Conservation (phyloP, 2,888 invertebrate genomes). For the Polietes domitor region DNA sequence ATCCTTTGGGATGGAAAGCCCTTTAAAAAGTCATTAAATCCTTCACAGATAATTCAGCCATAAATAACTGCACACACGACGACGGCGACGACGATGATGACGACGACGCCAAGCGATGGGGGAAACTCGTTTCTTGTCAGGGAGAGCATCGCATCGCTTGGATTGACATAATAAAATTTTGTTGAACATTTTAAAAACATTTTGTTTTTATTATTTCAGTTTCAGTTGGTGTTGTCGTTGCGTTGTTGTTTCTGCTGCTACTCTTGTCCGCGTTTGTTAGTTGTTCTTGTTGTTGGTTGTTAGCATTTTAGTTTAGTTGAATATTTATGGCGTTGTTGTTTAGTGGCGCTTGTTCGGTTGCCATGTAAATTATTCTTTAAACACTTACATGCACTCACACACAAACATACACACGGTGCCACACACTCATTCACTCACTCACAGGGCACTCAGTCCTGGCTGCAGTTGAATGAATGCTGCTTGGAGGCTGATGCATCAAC, state of each 20-base stretch:
- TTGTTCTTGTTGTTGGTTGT: constrained; percentile 47
- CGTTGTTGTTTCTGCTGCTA: constrained; percentile 19
- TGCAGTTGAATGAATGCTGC: constrained; percentile 61
- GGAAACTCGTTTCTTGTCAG: constrained; percentile 13
- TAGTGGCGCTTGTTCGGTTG: constrained; percentile 76
- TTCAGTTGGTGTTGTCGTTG: constrained; percentile 41
- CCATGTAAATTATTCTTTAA: constrained; percentile 76
- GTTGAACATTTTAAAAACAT: constrained; percentile 67
- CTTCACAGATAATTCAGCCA: constrained; percentile 30
- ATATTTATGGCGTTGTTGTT: constrained; percentile 67
- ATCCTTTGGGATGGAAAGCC: constrained; percentile 1
- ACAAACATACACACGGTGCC: not conserved
- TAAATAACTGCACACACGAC: constrained; percentile 12
- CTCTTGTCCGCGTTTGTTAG: not conserved
- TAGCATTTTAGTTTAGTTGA: constrained; percentile 63
- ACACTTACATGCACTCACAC: constrained; percentile 60
- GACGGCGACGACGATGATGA: constrained; percentile 63
- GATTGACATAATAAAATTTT: constrained; percentile 67
- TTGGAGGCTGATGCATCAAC: constrained; percentile 67
- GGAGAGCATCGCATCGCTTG: constrained; percentile 39
- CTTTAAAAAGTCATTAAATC: constrained; percentile 37
- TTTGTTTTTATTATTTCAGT: constrained; percentile 59
- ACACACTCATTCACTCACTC: constrained; percentile 21
- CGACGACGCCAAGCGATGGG: constrained; percentile 19
- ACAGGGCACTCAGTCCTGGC: constrained; percentile 50